phyloP scores from a whole-genome alignment of 2,797 vertebrate genomes.

The Bufotes viridis region DNA sequence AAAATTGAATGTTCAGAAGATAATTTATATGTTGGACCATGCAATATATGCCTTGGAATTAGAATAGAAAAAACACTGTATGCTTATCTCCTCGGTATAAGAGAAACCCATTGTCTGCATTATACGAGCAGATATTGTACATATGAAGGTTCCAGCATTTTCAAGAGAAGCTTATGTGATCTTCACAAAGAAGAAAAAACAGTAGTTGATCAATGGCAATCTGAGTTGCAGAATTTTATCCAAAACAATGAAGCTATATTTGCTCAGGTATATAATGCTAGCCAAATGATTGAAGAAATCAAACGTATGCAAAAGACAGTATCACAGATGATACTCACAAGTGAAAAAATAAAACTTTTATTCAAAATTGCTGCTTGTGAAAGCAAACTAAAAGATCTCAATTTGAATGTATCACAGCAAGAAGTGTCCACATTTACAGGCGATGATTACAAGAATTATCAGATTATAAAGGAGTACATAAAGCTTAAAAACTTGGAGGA shows the following conservation, averaged over 20 bases:
- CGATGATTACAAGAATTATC: neutral
- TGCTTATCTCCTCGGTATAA: neutral
- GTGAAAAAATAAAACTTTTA: conserved; percentile 46
- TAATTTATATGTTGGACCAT: neutral
- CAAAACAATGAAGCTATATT: conserved; percentile 14
- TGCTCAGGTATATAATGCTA: neutral
- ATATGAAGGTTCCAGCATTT: neutral
- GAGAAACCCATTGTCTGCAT: neutral
- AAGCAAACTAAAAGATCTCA: neutral
- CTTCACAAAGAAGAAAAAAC: conserved; percentile 47
- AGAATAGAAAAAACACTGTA: neutral
- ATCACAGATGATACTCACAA: neutral
- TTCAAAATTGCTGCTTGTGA: conserved; percentile 45
- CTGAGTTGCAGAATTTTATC: neutral
- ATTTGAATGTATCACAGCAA: neutral
- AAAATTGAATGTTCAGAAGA: neutral
- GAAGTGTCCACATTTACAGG: neutral
- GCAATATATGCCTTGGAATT: neutral
- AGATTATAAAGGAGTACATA: neutral
- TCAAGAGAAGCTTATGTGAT: neutral
- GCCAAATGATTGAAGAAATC: conserved; percentile 22
- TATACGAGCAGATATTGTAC: neutral
- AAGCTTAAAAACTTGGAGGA: neutral
- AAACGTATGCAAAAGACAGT: neutral
- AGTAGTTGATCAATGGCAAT: neutral